Base-by-base conservation (phyloP, 2,797 vertebrate species). In the Pantherophis vulpinus region DNA sequence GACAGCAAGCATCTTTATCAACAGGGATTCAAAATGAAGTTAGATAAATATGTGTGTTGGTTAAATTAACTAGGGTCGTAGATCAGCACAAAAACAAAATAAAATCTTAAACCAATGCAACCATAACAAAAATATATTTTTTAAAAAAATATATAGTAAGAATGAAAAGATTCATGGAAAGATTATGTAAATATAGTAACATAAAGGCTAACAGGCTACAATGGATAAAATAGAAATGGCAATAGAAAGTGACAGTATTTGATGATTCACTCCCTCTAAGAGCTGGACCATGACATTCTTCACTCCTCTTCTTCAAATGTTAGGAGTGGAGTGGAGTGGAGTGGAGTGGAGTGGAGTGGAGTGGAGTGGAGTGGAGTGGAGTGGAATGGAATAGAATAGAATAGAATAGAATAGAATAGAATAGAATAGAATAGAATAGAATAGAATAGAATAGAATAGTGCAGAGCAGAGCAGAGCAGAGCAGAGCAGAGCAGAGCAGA, bases 401-500 rank as follows among this genome's bases (percentile, higher is more conserved):
- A 16, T 4, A 1, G 14, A 16, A 16, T 4, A 0, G 56, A 20
- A 51, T 51, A 2, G 58, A 7, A 20, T 25, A 1, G 29, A n/a
- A 66, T 0, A 6, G 29, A n/a, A 58, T 4, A 3, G 87, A 25
- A 58, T 0, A 59, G 29, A 88, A 88, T 1, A 42, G 29, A 59
- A 59, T 7, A 20, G 18, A 59, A 18, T 7, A 61, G 23, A 61
- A 9, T 3, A 61, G 25, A 61, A 9, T 3, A 60, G 37, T 37
- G 37, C 37, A 25, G 27, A 66, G n/a, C 6, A 66, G 23, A n/a
- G 13, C 0, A 59, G 32, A 61, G 0, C 0, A 63, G 61, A 13
- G 0, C 0, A 61, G 25, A 23, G 1, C 0, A 61, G 60, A 61
- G 1, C 1, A 58, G 56, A 58, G 5, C 0, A 58, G 56, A 60